Evolutionary conservation across 53 echinoderm and acorn worm genomes (phyloP).

Genomic region (Hippasteria phrygiana): DNA sequence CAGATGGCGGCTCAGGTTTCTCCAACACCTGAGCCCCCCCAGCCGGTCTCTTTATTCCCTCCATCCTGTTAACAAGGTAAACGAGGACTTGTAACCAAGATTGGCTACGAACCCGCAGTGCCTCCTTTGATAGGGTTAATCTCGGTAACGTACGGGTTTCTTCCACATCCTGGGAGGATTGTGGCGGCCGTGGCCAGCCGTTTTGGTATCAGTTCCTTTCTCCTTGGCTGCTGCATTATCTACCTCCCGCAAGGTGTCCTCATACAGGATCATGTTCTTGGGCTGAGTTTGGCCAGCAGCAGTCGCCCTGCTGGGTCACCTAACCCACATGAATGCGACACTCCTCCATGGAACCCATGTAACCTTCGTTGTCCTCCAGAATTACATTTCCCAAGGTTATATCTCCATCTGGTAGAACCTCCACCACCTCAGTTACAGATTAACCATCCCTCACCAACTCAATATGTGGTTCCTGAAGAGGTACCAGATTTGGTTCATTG

Average conservation of each 20-base stretch:
- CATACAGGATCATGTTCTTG: neutral
- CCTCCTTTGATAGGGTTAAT: neutral
- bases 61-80: neutral
- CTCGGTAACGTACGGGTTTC: neutral
- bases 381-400: too few species aligned
- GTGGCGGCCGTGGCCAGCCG: neutral
- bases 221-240: neutral
- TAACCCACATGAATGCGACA: neutral
- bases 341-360: neutral
- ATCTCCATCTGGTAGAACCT: neutral
- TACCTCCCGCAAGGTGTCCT: neutral
- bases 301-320: neutral
- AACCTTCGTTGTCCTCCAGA: neutral
- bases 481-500: slow-evolving; percentile 3
- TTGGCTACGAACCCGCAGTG: neutral
- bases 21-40: neutral
- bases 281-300: neutral
- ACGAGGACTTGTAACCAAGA: neutral
- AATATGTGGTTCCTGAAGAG: neutral
- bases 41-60: neutral
- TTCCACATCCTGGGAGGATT: neutral
- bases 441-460: neutral
- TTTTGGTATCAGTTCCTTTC: neutral
- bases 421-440: neutral
- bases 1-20: neutral